phyloP scores from a whole-genome alignment of 2,888 invertebrate species.

The Torymus aiolomorphi region DNA sequence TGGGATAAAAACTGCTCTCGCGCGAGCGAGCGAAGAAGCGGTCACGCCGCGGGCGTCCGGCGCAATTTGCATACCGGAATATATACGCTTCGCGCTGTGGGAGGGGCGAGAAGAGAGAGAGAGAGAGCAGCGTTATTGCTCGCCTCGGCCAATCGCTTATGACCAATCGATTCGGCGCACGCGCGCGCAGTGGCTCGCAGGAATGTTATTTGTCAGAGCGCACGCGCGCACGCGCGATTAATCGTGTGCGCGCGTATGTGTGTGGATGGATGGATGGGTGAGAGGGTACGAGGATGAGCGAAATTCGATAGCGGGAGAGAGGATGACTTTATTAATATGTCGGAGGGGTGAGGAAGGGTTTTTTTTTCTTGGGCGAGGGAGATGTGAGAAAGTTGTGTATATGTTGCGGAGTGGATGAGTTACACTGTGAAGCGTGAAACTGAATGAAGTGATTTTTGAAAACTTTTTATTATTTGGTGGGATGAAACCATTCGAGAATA shows the following conservation, averaged over 20 bases:
- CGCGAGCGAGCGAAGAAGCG: slow-evolving; percentile 49
- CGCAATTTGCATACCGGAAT: slow-evolving; percentile 67
- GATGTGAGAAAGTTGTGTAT: too few relatives aligned
- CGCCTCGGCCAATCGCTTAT: slow-evolving; percentile 60
- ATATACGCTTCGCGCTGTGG: slow-evolving; percentile 56
- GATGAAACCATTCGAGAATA: too few relatives aligned
- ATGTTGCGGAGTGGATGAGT: too few relatives aligned
- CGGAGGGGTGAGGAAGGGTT: not conserved
- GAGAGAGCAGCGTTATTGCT: slow-evolving; percentile 57
- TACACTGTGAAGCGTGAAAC: too few relatives aligned
- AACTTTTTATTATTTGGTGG: too few relatives aligned
- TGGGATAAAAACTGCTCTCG: too few relatives aligned
- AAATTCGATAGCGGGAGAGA: not conserved
- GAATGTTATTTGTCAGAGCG: slow-evolving; percentile 20
- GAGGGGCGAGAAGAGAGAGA: slow-evolving; percentile 15
- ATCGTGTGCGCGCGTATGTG: slow-evolving; percentile 35
- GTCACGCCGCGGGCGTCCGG: slow-evolving; percentile 61
- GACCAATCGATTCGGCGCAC: slow-evolving; percentile 63
- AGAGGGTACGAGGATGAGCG: too few relatives aligned
- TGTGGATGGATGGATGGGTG: too few relatives aligned
- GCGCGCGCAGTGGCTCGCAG: slow-evolving; percentile 19
- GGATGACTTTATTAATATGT: slow-evolving; percentile 21
- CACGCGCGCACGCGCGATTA: too few relatives aligned
- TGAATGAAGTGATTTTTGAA: too few relatives aligned
- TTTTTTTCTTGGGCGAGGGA: too few relatives aligned